Evolutionary conservation across 2,797 vertebrate species (phyloP).

Genomic region (Ispidina lecontei): DNA sequence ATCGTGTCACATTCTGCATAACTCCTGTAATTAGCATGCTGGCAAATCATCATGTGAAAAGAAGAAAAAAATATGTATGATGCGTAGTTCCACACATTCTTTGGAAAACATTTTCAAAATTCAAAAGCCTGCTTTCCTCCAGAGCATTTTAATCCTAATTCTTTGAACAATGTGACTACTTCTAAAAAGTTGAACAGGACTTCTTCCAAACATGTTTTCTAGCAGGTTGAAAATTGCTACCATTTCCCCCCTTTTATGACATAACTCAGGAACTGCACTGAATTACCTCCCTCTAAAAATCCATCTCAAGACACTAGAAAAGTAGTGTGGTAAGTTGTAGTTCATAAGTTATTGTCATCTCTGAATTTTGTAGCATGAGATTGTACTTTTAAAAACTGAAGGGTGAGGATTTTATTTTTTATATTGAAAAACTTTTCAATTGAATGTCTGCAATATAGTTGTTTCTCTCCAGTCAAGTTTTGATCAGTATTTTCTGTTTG

Average conservation of each 20-base stretch:
- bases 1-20: background rate
- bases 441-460: background rate
- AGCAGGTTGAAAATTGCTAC: background rate
- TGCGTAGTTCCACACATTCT: background rate
- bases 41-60: fast-evolving
- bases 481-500: background rate
- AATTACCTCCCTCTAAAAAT: background rate
- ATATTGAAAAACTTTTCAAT: background rate
- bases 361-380: background rate
- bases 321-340: background rate
- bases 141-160: background rate
- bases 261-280: background rate
- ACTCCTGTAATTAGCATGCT: background rate
- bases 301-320: background rate
- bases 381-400: background rate
- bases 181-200: background rate
- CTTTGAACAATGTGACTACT: background rate
- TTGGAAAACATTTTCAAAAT: background rate
- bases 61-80: background rate
- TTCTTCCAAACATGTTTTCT: background rate
- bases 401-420: background rate
- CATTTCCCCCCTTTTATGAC: background rate
- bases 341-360: background rate
- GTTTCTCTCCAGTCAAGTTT: background rate
- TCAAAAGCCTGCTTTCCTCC: background rate